A percentile compares a stretch with the other conserved stretches of the same genome.
Conservation (phyloP, 2,888 invertebrate species). For the Diogma glabrata region DNA sequence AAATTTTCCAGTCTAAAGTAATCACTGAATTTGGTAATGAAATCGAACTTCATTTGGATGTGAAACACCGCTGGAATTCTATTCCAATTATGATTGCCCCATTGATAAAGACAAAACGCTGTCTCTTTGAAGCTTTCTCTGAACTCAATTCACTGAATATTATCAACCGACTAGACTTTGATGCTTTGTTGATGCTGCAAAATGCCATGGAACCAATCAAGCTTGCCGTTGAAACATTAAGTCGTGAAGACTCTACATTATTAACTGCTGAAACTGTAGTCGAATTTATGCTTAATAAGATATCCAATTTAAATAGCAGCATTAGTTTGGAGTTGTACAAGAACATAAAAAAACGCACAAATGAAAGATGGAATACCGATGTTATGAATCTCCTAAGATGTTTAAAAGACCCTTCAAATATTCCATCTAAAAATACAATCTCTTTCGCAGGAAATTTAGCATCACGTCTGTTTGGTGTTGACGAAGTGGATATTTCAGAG, state of each 20-base stretch:
- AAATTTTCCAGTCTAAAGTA: constrained; percentile 1
- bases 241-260: not conserved
- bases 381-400: not conserved
- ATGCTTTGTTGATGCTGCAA: not conserved
- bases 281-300: not conserved
- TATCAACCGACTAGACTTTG: not conserved
- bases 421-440: constrained; percentile 1
- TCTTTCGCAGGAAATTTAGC: constrained; percentile 6
- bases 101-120: constrained; percentile 1
- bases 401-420: not conserved
- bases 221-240: not conserved
- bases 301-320: no score
- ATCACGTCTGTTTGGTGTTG: not conserved
- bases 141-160: not conserved
- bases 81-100: not conserved
- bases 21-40: not conserved
- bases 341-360: no score
- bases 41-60: constrained; percentile 3
- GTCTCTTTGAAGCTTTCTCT: no score
- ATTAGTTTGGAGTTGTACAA: not conserved
- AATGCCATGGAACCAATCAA: not conserved
- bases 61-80: constrained; percentile 2
- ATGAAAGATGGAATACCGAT: not conserved
- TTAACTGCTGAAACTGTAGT: not conserved
- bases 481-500: not conserved